Evolutionary conservation across 2,888 invertebrate species (phyloP), one percentile per base, ranked within the genome.

Genomic region (Petrophora chlorosata): DNA sequence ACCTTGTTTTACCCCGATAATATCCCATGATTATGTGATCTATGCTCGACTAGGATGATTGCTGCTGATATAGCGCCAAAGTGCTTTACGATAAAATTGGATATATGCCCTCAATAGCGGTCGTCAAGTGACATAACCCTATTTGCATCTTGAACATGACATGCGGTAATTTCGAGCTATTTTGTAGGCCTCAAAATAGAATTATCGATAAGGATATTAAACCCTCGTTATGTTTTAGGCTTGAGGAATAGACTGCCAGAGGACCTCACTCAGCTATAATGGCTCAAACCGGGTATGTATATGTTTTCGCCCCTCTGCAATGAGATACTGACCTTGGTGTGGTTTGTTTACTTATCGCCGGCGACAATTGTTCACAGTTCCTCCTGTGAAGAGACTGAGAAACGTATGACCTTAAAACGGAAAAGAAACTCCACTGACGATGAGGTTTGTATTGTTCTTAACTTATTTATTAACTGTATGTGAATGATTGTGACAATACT

Each of bases 41-140:
- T 17, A 58, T 39, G 35, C 34, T 41, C 32, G 62, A 59, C 58
- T 59, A 50, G 58, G 65, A 62, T 56, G 53, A 58, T 62, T 54
- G 36, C 62, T 57, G 56, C 56, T 67, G 63, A 65, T 61, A 58
- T 61, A 45, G 60, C 63, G 56, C 57, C 53, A 59, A 50, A 61
- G 42, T 53, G 61, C 53, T 65, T 61, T 56, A 51, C 9, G 67
- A 68, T 73, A 72, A 66, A 70, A 70, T 72, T 63, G 64, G 63
- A 67, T 77, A 76, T 79, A 68, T 74, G 76, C 65, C 73, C 74
- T 76, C 70, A 79, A 84, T 78, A 72, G 69, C 67, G 77, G 80
- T 85, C 79, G 86, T 83, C 87, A 85, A 88, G 78, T 84, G 85
- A 90, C 90, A 90, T 90, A 90, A 90, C 90, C 90, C 90, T 88